phyloP scores from a whole-genome alignment of 2,888 invertebrate species.

The Dione vanillae region DNA sequence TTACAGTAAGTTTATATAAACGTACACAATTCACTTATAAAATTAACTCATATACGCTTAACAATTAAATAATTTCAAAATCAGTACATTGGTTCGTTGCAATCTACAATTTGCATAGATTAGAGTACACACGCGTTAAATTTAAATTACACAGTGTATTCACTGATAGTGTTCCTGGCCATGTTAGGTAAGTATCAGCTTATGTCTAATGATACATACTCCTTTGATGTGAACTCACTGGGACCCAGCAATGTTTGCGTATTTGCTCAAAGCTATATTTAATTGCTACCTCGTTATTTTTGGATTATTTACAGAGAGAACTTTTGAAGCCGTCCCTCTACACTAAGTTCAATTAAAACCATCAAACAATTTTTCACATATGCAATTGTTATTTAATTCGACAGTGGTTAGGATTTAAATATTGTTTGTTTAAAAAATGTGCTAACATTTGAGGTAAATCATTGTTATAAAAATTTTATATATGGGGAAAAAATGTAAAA shows the following conservation, averaged over 20 bases:
- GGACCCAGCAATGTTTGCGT: constrained; percentile 64
- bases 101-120: constrained; percentile 14
- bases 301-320: constrained; percentile 78
- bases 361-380: constrained; percentile 66
- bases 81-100: constrained; percentile 1
- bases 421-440: constrained; percentile 36
- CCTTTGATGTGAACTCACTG: constrained; percentile 69
- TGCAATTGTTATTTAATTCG: constrained; percentile 68
- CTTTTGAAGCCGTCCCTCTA: constrained; percentile 57
- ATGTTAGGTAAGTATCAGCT: constrained; percentile 36
- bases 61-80: not conserved
- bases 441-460: not conserved
- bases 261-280: constrained; percentile 77
- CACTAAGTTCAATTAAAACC: constrained; percentile 57
- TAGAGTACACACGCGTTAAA: constrained; percentile 34
- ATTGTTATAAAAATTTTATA: not conserved
- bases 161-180: constrained; percentile 11
- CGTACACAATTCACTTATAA: not conserved
- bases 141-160: constrained; percentile 33
- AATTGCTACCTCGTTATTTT: constrained; percentile 83
- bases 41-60: not conserved
- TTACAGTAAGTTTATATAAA: too few relatives aligned
- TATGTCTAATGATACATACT: constrained; percentile 56
- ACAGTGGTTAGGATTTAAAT: constrained; percentile 56
- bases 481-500: too few relatives aligned